Evolutionary conservation across 2,797 vertebrate species (phyloP).

Genomic region (Decapterus maruadsi): DNA sequence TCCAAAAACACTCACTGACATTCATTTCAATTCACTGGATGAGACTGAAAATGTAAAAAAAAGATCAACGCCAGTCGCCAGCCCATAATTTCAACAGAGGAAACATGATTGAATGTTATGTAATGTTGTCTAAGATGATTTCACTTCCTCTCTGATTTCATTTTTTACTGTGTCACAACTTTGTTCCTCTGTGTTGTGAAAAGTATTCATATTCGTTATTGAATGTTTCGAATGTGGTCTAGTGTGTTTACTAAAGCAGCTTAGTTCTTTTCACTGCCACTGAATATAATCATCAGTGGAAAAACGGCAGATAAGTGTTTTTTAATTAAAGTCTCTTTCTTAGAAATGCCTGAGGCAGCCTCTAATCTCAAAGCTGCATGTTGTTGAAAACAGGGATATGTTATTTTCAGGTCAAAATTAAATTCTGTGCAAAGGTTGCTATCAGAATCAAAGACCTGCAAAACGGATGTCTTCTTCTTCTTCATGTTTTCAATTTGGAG

Average conservation of each 20-base stretch:
- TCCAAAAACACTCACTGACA: conserved; percentile 3
- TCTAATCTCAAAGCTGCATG: conserved; percentile 79
- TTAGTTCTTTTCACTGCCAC: conserved; percentile 65
- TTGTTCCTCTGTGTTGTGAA: conserved; percentile 25
- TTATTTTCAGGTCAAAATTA: conserved; percentile 75
- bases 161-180: conserved; percentile 27
- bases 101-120: conserved; percentile 13
- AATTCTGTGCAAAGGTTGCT: conserved; percentile 64
- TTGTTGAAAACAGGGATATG: conserved; percentile 73
- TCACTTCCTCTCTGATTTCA: conserved; percentile 5
- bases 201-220: conserved; percentile 34
- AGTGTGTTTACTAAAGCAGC: conserved; percentile 56
- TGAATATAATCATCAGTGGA: conserved; percentile 72
- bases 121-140: conserved; percentile 15
- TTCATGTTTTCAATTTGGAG: conserved; percentile 22
- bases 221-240: conserved; percentile 54
- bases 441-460: conserved; percentile 68
- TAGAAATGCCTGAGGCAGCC: conserved; percentile 60
- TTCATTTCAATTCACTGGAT: not conserved
- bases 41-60: not conserved
- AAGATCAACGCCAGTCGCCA: not conserved
- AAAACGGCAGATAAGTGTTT: conserved; percentile 61
- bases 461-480: conserved; percentile 31
- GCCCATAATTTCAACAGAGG: not conserved
- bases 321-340: conserved; percentile 75